Conservation (phyloP, 2,888 invertebrate genomes). For the Schrankia costaestrigalis region DNA sequence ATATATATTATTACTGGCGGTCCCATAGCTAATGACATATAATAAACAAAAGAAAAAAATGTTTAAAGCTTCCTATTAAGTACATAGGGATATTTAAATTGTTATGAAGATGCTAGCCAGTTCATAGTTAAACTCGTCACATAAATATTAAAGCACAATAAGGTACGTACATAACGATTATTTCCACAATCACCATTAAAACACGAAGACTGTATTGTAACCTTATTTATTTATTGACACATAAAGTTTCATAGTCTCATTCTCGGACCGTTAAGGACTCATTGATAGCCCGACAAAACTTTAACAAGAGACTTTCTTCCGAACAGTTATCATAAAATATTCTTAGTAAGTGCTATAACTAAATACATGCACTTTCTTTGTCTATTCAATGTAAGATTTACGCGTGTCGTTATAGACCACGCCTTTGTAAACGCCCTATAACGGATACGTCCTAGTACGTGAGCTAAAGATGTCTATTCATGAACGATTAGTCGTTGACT, state of each 20-base stretch:
- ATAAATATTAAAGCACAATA: no score
- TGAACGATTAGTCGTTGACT: conserved; percentile 9
- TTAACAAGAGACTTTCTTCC: conserved; percentile 8
- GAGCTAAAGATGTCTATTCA: conserved; percentile 17
- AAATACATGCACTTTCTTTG: conserved; percentile 37
- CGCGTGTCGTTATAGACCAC: conserved; percentile 40
- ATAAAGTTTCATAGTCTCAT: conserved; percentile 14
- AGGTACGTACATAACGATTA: no score
- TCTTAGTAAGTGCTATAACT: conserved; percentile 2
- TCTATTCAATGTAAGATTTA: conserved; percentile 44
- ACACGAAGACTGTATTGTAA: conserved; percentile 2
- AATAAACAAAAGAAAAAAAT: no score
- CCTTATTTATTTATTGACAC: conserved; percentile 13
- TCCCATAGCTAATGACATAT: no score
- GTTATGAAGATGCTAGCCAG: no score
- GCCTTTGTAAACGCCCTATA: conserved; percentile 32
- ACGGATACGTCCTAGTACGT: conserved; percentile 3
- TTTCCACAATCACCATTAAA: no score
- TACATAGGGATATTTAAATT: no score
- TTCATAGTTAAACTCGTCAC: no score
- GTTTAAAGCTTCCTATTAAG: no score
- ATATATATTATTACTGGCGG: no score
- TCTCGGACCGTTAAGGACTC: conserved; percentile 9
- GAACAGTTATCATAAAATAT: conserved; percentile 5
- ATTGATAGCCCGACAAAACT: conserved; percentile 8